phyloP scores from a whole-genome alignment of 64 coral and sea anemone genomes.

The Dendrophyllia cribrosa region DNA sequence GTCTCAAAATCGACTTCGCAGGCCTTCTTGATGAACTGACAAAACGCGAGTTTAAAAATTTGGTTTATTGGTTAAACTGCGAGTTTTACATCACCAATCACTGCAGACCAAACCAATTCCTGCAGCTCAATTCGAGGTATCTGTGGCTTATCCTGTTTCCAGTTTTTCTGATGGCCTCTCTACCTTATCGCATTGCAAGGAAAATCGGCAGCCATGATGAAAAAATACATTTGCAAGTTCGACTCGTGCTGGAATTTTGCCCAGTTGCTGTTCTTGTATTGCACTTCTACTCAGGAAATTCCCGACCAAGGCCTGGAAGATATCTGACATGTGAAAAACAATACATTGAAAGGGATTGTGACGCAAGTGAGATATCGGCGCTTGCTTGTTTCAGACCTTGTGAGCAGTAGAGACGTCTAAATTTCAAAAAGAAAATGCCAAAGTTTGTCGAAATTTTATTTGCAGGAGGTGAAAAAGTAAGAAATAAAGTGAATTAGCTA shows the following conservation, averaged over 20 bases:
- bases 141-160: slow-evolving; percentile 47
- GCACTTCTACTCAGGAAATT: slow-evolving; percentile 37
- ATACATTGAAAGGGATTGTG: slow-evolving; percentile 5
- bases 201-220: neutral
- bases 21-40: neutral
- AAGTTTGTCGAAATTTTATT: no score
- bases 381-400: neutral
- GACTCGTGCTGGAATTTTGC: slow-evolving; percentile 28
- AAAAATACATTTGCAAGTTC: slow-evolving; percentile 16
- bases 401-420: no score
- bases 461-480: no score
- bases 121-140: neutral
- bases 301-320: slow-evolving; percentile 35
- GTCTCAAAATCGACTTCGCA: slow-evolving; percentile 25
- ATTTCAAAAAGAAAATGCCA: no score
- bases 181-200: slow-evolving; percentile 42
- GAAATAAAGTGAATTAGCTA: no score
- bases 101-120: slow-evolving; percentile 18
- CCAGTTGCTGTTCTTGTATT: slow-evolving; percentile 33
- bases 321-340: slow-evolving; percentile 16
- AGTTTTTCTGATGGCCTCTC: slow-evolving; percentile 26
- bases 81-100: slow-evolving; percentile 61
- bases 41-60: slow-evolving; percentile 11
- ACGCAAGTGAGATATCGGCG: neutral
- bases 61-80: slow-evolving; percentile 39